phyloP scores from a whole-genome alignment of 2,113 vertebrate species.

The Rattus rattus region DNA sequence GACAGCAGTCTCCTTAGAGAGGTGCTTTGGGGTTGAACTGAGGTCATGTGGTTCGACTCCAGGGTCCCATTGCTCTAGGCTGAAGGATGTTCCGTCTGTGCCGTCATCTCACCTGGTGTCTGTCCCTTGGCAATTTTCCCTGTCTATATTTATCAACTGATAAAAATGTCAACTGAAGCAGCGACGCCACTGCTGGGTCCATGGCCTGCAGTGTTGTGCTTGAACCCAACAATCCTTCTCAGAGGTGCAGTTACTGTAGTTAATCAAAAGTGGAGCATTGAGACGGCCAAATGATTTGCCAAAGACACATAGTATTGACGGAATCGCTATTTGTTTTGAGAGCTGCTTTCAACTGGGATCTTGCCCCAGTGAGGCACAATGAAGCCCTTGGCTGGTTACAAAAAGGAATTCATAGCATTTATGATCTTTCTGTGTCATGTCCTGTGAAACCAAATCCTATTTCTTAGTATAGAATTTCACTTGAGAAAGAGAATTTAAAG shows the following conservation, averaged over 20 bases:
- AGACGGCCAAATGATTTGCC: neutral
- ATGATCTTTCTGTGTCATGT: neutral
- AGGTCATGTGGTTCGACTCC: constrained; percentile 67
- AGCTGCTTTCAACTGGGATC: neutral
- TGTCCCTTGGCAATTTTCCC: constrained; percentile 36
- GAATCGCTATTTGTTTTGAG: neutral
- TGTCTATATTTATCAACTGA: neutral
- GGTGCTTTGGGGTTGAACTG: constrained; percentile 68
- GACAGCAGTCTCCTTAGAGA: constrained; percentile 69
- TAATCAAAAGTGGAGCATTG: neutral
- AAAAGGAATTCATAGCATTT: neutral
- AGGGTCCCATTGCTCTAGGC: neutral
- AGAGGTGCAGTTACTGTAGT: neutral
- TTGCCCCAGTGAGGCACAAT: neutral
- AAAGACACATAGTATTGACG: neutral
- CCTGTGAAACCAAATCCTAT: neutral
- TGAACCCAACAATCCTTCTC: neutral
- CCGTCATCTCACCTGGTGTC: constrained; percentile 22
- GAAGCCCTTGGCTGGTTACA: neutral
- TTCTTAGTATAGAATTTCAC: neutral
- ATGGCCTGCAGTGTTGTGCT: neutral
- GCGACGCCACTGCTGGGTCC: neutral
- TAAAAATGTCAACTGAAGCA: neutral
- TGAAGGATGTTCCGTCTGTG: constrained; percentile 15
- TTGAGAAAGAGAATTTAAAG: constrained; percentile 22